Evolutionary conservation across 2,113 vertebrate species (phyloP), one percentile per base, ranked within the genome.

Genomic region (Xenopus laevis): DNA sequence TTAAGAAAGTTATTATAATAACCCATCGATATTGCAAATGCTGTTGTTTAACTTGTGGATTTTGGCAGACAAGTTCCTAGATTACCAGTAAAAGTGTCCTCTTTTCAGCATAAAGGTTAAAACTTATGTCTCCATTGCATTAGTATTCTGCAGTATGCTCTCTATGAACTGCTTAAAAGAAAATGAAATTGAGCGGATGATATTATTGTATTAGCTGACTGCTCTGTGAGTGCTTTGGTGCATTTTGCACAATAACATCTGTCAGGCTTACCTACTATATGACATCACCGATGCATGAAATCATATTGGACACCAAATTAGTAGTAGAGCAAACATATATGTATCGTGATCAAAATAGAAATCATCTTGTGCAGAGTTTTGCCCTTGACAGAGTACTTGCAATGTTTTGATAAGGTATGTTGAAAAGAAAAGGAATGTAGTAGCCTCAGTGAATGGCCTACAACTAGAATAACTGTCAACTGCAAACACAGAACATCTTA

Each of bases 121-220:
- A 55, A 13, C 53, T n/a, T 18, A 8, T n/a, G 53, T 55, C 53
- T n/a, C 16, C 9, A 16, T 55, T 55, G 16, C 53, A n/a, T 55
- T 55, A 17, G 53, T 55, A 55, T 55, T 55, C 53, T 55, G 53
- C 53, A 18, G 15, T 55, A 8, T n/a, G 16, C 13, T 7, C 53
- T 55, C 13, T 3, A 16, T 55, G 15, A 17, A n/a, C 53, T 55
- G 53, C 16, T 13, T 16, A n/a, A 55, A 55, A 55, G 15, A 55
- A 55, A 55, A 55, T 55, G 53, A 55, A 55, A 55, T 55, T 55
- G 53, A 55, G 53, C 16, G 17, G 53, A 55, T 55, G 18, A 55
- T 16, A n/a, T 16, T 55, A 55, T 55, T 55, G 53, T 55, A 55
- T 55, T 55, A 55, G 53, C 47, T 55, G 53, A 16, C 53, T 55